Evolutionary conservation across 2,797 vertebrate species (phyloP).

Genomic region (Zalophus californianus): DNA sequence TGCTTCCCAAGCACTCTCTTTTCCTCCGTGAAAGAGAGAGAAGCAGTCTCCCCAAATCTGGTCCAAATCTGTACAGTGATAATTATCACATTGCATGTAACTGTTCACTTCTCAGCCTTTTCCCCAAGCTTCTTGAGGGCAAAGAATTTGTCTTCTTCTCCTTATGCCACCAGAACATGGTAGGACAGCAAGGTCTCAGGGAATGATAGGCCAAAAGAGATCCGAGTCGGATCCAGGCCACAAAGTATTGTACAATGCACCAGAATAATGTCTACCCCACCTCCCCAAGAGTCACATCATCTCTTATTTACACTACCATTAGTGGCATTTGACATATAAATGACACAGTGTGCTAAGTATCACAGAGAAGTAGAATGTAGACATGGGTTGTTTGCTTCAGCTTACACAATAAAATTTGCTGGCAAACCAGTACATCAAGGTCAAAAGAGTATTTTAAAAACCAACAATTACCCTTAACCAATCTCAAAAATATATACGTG

Average conservation of each 20-base stretch:
- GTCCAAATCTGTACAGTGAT: neutral
- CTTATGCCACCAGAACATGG: rapidly evolving
- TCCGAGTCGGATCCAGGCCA: neutral
- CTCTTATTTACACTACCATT: neutral
- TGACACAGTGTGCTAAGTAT: neutral
- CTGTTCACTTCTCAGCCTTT: neutral
- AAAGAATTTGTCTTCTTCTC: neutral
- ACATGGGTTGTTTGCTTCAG: neutral
- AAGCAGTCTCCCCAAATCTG: neutral
- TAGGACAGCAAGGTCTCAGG: neutral
- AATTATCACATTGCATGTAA: rapidly evolving
- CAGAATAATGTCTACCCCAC: neutral
- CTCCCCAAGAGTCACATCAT: neutral
- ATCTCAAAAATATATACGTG: neutral
- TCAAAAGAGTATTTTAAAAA: conserved; percentile 51
- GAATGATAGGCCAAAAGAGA: neutral
- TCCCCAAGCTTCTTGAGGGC: neutral
- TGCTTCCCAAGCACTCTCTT: neutral
- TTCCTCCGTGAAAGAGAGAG: neutral
- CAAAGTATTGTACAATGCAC: neutral
- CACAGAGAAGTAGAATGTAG: neutral
- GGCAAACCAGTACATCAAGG: neutral
- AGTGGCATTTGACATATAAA: neutral
- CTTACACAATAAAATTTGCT: neutral
- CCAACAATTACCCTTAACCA: neutral